Conservation (phyloP, 2,113 vertebrate species). For the Gasterosteus nipponicus region DNA sequence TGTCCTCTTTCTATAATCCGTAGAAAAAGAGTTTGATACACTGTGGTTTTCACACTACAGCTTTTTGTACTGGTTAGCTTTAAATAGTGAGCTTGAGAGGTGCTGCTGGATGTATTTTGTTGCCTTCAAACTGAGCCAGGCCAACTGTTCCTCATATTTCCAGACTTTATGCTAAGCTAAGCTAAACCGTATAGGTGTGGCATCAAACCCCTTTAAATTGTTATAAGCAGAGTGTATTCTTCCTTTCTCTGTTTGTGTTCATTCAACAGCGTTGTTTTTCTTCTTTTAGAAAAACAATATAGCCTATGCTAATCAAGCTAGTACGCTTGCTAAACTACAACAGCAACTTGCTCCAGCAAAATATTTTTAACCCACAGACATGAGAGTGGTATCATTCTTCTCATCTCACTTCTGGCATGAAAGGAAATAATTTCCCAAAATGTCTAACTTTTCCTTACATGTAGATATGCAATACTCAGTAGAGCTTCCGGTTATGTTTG, state of each 20-base stretch:
- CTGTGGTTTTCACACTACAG: background rate
- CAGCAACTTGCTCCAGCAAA: background rate
- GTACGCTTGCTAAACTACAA: background rate
- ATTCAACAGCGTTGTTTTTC: too few relatives aligned
- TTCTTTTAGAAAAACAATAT: too few relatives aligned
- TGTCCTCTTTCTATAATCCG: background rate
- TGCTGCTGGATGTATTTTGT: background rate
- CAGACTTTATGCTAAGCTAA: background rate
- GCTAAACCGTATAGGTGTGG: background rate
- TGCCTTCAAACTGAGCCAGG: background rate
- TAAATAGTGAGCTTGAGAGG: background rate
- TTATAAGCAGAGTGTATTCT: background rate
- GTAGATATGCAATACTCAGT: conserved; percentile 68
- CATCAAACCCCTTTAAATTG: background rate
- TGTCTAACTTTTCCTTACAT: conserved; percentile 33
- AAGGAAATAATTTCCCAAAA: conserved; percentile 17
- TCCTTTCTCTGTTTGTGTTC: background rate
- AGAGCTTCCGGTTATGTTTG: conserved; percentile 55
- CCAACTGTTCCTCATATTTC: background rate
- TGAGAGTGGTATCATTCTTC: background rate
- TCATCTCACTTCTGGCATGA: background rate
- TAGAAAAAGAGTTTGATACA: background rate
- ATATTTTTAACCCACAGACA: background rate
- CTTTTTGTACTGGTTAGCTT: background rate
- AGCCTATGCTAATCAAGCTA: background rate